Evolutionary conservation across 2,113 vertebrate species (phyloP).

Genomic region (Misgurnus mizolepis): DNA sequence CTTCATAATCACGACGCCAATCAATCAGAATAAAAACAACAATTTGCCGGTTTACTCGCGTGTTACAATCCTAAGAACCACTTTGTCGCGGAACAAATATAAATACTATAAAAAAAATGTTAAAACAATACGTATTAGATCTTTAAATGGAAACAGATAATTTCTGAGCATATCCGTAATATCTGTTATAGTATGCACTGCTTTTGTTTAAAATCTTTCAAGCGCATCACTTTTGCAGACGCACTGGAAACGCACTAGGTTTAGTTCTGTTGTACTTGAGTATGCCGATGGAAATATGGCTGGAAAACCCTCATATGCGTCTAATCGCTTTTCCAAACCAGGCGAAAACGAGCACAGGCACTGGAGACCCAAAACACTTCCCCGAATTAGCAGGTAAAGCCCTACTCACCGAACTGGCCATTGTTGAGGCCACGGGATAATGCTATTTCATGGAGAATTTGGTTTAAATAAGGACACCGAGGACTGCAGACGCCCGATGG

Average conservation of each 20-base stretch:
- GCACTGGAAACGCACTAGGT: conserved; percentile 38
- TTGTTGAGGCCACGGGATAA: conserved; percentile 80
- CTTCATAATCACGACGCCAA: conserved; percentile 6
- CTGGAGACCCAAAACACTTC: background rate
- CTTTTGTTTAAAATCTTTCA: conserved; percentile 21
- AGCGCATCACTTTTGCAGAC: conserved; percentile 42
- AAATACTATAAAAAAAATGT: background rate
- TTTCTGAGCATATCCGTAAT: background rate
- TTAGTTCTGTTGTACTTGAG: conserved; percentile 59
- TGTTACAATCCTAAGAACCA: background rate
- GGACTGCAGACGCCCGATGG: conserved; percentile 70
- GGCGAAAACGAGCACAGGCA: conserved; percentile 12
- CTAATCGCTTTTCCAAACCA: conserved; percentile 43
- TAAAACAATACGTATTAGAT: background rate
- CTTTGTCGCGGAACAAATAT: background rate
- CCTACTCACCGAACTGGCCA: conserved; percentile 92
- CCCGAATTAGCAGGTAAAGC: conserved; percentile 24
- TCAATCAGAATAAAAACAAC: background rate
- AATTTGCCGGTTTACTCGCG: background rate
- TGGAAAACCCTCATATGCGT: conserved; percentile 51
- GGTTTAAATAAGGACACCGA: conserved; percentile 71
- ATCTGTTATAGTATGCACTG: conserved; percentile 8
- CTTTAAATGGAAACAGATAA: background rate
- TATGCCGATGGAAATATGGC: conserved; percentile 56
- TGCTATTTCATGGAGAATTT: conserved; percentile 84